These are phyloP conservation scores for Tipula unca DNA, from an alignment of 2,888 invertebrate genomes.

Conservation along the genomic window DNA sequence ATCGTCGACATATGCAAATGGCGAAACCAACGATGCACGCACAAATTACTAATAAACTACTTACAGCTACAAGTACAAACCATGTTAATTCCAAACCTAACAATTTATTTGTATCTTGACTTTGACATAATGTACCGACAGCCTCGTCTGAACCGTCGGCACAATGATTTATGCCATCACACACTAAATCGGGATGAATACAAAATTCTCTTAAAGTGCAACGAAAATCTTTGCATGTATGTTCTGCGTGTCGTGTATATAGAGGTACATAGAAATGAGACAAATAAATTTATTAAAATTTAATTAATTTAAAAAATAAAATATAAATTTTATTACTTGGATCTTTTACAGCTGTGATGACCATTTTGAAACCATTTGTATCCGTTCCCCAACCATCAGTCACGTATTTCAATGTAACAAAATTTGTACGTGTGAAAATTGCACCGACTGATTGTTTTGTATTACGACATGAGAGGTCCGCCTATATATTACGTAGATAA, in stretches of 20 bases:
- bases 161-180: conserved; percentile 90
- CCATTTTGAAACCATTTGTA: conserved; percentile 83
- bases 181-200: conserved; percentile 82
- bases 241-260: conserved; percentile 47
- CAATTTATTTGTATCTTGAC: conserved; percentile 60
- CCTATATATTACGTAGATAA: conserved; percentile 49
- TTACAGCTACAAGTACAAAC: conserved; percentile 65
- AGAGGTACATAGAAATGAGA: conserved; percentile 17
- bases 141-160: conserved; percentile 90
- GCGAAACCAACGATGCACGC: conserved; percentile 61
- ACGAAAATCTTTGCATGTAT: conserved; percentile 80
- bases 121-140: conserved; percentile 74
- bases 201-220: conserved; percentile 84
- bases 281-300: conserved; percentile 29
- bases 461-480: conserved; percentile 84
- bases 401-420: conserved; percentile 87
- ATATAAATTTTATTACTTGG: conserved; percentile 63
- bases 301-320: neutral
- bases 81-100: conserved; percentile 67
- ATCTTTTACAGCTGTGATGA: conserved; percentile 91
- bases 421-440: conserved; percentile 86
- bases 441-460: conserved; percentile 82
- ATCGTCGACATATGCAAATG: conserved; percentile 68
- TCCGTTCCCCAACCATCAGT: conserved; percentile 90
- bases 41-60: conserved; percentile 57